Conservation (phyloP, 2,888 invertebrate species). For the Cephus nigrinus region DNA sequence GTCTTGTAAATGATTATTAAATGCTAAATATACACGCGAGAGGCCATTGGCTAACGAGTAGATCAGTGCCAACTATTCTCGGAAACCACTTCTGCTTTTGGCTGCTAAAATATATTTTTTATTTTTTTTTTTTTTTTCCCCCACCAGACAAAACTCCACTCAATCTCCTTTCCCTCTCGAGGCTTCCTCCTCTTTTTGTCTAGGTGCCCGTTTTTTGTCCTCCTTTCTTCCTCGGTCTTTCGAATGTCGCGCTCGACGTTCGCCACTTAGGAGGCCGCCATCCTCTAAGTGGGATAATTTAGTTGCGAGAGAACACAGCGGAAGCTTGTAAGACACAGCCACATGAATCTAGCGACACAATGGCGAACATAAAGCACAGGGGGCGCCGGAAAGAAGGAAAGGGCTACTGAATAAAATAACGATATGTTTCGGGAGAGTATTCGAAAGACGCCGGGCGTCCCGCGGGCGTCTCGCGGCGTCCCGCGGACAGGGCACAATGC, state of each 20-base stretch:
- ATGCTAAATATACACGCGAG: no score
- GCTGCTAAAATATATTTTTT: no score
- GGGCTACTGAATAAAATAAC: constrained; percentile 49
- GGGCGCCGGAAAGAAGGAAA: not conserved
- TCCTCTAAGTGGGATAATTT: constrained; percentile 16
- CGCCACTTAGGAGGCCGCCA: constrained; percentile 4
- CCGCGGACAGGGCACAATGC: constrained; percentile 37
- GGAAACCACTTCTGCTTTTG: no score
- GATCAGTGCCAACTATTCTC: no score
- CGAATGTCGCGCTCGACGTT: not conserved
- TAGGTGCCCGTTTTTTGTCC: not conserved
- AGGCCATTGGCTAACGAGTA: no score
- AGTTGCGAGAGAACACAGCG: constrained; percentile 15
- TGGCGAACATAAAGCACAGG: constrained; percentile 22
- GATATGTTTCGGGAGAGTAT: constrained; percentile 30
- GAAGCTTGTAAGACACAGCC: constrained; percentile 23
- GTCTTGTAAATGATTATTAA: no score
- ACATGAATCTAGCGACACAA: constrained; percentile 25
- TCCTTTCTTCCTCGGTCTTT: not conserved
- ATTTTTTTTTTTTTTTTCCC: no score
- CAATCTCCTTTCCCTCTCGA: no score
- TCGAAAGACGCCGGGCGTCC: constrained; percentile 24
- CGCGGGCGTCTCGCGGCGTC: constrained; percentile 29
- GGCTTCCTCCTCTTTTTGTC: no score
- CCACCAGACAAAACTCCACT: no score